phyloP scores from a whole-genome alignment of 2,113 vertebrate genomes.

The Anser brachyrhynchus region DNA sequence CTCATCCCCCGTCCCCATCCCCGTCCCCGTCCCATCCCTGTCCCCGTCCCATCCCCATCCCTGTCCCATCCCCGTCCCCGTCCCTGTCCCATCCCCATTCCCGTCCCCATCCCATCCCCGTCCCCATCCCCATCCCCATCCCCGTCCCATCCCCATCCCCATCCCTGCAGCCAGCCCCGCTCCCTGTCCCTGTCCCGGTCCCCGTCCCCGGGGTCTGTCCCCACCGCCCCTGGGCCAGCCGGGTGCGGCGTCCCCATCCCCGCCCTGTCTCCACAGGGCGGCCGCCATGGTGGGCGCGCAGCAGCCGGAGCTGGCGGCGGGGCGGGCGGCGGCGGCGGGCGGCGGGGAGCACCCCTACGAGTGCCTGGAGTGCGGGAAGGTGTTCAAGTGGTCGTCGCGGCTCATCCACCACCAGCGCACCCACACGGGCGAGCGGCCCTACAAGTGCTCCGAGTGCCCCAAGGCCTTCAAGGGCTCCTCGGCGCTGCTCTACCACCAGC shows the following conservation, averaged over 20 bases:
- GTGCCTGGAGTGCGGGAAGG: constrained; percentile 82
- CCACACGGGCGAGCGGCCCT: constrained; percentile 89
- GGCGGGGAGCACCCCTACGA: constrained; percentile 86
- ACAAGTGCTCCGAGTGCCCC: constrained; percentile 87
- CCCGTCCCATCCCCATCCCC: background rate
- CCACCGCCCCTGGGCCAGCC: no score
- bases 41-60: no score
- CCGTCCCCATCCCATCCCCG: no score
- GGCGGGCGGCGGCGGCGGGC: background rate
- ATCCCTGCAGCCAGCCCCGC: no score
- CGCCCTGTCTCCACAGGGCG: background rate
- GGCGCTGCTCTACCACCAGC: constrained; percentile 89
- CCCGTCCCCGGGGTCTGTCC: no score
- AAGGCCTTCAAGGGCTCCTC: constrained; percentile 93
- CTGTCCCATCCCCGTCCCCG: no score
- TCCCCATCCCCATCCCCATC: background rate
- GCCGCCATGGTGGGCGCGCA: constrained; percentile 75
- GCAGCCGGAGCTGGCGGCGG: constrained; percentile 52
- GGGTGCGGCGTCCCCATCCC: background rate
- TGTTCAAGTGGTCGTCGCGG: background rate
- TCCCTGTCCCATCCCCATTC: no score
- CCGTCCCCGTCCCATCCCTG: no score
- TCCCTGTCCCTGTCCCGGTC: background rate
- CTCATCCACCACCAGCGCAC: constrained; percentile 86
- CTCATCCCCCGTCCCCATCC: no score